A percentile compares a stretch with the other conserved stretches of the same genome.
phyloP scores from a whole-genome alignment of 2,888 invertebrate genomes.

The Parnassius smintheus region DNA sequence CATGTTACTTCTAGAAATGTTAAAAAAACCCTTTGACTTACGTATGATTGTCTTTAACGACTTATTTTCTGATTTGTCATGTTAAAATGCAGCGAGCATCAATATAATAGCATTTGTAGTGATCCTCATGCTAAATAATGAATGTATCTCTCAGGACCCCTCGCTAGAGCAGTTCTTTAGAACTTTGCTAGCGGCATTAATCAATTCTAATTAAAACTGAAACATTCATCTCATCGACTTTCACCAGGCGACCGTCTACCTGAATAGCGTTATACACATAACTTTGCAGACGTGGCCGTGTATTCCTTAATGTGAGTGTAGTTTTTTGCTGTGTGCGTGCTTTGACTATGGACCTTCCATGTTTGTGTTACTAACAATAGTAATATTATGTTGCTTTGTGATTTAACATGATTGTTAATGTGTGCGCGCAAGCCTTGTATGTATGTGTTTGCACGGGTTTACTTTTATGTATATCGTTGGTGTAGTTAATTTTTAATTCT shows the following conservation, averaged over 20 bases:
- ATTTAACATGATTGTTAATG: background rate
- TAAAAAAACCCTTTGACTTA: too few relatives aligned
- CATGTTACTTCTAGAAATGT: too few relatives aligned
- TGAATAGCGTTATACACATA: slow-evolving; percentile 50
- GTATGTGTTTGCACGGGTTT: background rate
- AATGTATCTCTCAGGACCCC: slow-evolving; percentile 18
- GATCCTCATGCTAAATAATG: slow-evolving; percentile 23
- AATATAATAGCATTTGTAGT: slow-evolving; percentile 16
- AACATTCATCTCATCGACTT: slow-evolving; percentile 65
- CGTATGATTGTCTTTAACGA: slow-evolving; percentile 1
- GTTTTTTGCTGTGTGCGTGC: slow-evolving; percentile 27
- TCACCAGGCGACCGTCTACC: slow-evolving; percentile 60
- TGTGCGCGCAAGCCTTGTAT: slow-evolving; percentile 4
- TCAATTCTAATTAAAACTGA: slow-evolving; percentile 62
- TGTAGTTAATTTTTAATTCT: slow-evolving; percentile 15
- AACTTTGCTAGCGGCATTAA: slow-evolving; percentile 49
- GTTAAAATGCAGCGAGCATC: slow-evolving; percentile 8
- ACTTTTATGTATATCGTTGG: slow-evolving; percentile 7
- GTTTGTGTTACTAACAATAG: slow-evolving; percentile 8
- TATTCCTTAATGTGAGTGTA: slow-evolving; percentile 28
- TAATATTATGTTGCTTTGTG: slow-evolving; percentile 23
- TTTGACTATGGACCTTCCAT: slow-evolving; percentile 1
- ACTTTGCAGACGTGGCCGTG: slow-evolving; percentile 45
- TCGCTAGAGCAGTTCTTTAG: slow-evolving; percentile 29
- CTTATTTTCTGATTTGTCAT: slow-evolving; percentile 2